These are phyloP conservation scores for Ophioninae sp. DNA, from an alignment of 2,888 invertebrate species.

Conservation along the genomic window DNA sequence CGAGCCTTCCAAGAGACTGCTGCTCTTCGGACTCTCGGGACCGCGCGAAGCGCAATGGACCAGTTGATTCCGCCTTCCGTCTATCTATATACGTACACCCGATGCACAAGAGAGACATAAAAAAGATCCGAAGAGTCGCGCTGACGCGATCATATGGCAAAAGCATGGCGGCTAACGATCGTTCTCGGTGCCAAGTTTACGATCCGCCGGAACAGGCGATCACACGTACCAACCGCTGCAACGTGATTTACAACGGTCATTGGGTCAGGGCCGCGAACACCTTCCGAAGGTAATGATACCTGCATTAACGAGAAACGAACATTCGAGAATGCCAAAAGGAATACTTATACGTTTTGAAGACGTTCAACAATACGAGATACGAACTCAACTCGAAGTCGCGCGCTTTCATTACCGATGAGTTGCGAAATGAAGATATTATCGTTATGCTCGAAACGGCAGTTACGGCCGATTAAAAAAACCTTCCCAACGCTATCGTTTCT, in stretches of 20 bases:
- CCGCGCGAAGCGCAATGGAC: slow-evolving; percentile 42
- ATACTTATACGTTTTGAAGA: slow-evolving; percentile 48
- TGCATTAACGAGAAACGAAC: slow-evolving; percentile 10
- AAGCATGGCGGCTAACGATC: slow-evolving; percentile 63
- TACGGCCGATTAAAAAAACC: too few species aligned
- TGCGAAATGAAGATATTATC: background rate
- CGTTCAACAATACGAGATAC: background rate
- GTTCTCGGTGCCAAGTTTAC: slow-evolving; percentile 67
- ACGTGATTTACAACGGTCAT: slow-evolving; percentile 70
- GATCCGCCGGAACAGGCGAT: slow-evolving; percentile 62
- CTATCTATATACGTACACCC: slow-evolving; percentile 10
- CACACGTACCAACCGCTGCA: slow-evolving; percentile 42
- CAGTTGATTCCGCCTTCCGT: slow-evolving; percentile 1
- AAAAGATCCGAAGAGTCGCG: slow-evolving; percentile 47
- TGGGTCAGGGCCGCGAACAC: slow-evolving; percentile 67
- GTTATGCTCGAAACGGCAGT: background rate
- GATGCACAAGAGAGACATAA: slow-evolving; percentile 31
- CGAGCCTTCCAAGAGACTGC: slow-evolving; percentile 35
- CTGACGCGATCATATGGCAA: slow-evolving; percentile 57
- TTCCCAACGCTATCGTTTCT: too few species aligned
- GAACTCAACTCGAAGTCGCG: slow-evolving; percentile 18
- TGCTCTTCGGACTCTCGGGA: slow-evolving; percentile 34
- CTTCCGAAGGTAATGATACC: slow-evolving; percentile 50
- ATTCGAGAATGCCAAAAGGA: slow-evolving; percentile 31
- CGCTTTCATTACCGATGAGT: background rate